phyloP scores from a whole-genome alignment of 2,113 vertebrate species.

The Catharus minimus region DNA sequence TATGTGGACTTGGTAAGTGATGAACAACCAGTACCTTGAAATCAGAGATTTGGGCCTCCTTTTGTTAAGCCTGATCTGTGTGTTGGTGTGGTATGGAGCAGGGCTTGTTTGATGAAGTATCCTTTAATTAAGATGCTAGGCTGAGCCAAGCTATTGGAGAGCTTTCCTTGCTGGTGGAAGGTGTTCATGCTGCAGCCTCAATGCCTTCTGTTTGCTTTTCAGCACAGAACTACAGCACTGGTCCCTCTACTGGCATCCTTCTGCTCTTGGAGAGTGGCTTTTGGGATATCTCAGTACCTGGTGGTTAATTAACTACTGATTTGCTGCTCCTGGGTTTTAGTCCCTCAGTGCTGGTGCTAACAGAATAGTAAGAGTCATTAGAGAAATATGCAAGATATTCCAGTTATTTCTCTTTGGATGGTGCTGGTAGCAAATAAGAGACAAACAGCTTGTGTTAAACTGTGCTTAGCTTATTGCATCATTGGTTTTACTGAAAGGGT shows the following conservation, averaged over 20 bases:
- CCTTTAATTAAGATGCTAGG: not conserved
- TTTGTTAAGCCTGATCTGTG: not conserved
- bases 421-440: slow-evolving; percentile 15
- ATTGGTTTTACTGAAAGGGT: not conserved
- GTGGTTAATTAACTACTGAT: not conserved
- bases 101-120: not conserved
- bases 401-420: slow-evolving; percentile 42
- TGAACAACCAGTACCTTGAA: not conserved
- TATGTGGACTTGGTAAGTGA: not conserved
- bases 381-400: slow-evolving; percentile 49
- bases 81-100: not conserved
- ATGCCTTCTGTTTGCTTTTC: not conserved
- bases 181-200: not conserved
- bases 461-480: slow-evolving; percentile 3
- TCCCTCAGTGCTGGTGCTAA: not conserved
- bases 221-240: not conserved
- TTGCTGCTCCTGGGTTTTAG: not conserved
- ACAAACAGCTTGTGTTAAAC: not conserved
- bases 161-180: not conserved
- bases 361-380: slow-evolving; percentile 1
- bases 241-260: not conserved
- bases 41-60: not conserved
- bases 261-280: not conserved
- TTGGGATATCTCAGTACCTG: not conserved
- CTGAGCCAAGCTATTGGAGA: not conserved